Conservation (phyloP, 2,888 invertebrate species). For the Coenonympha glycerion region DNA sequence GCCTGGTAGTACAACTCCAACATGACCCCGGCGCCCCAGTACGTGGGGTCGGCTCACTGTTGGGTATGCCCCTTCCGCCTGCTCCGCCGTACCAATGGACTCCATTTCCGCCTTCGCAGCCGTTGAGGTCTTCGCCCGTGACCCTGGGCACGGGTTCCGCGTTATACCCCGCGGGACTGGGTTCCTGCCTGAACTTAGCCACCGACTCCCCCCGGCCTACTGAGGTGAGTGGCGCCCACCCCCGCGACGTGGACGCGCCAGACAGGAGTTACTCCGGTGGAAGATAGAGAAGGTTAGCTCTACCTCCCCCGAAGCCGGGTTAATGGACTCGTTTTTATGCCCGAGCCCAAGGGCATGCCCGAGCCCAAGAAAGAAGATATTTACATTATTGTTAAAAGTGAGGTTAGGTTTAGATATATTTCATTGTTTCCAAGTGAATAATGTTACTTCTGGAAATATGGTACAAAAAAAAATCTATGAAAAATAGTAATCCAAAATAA, state of each 20-base stretch:
- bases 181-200: constrained; percentile 1
- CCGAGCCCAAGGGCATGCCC: no score
- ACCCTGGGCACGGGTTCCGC: constrained; percentile 27
- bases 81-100: constrained; percentile 16
- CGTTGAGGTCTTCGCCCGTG: constrained; percentile 30
- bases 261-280: background rate
- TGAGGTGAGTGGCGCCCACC: background rate
- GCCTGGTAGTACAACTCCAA: no score
- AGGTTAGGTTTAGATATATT: no score
- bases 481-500: no score
- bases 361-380: no score
- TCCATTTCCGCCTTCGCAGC: constrained; percentile 17
- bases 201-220: background rate
- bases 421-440: no score
- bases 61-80: constrained; percentile 15
- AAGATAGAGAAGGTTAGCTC: background rate
- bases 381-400: no score
- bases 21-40: no score
- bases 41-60: no score
- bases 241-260: constrained; percentile 2
- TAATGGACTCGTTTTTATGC: background rate
- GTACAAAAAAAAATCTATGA: no score
- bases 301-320: background rate
- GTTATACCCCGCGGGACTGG: constrained; percentile 25
- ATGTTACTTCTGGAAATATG: no score